Conservation (phyloP, 2,113 vertebrate species). For the Paradoxurus hermaphroditus region DNA sequence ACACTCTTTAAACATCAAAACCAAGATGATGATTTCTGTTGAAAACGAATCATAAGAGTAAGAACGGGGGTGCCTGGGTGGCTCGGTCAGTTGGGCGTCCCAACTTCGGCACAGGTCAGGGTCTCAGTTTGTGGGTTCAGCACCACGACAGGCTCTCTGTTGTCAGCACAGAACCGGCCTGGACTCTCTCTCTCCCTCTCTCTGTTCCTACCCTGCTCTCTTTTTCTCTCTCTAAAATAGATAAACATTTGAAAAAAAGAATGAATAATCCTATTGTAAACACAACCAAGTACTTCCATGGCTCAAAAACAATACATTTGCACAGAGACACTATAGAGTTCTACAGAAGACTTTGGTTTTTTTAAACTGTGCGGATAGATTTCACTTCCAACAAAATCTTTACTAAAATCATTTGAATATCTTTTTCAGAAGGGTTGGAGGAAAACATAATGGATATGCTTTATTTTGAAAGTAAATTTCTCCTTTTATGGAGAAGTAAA, state of each 20-base stretch:
- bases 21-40: neutral
- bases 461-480: slow-evolving; percentile 3
- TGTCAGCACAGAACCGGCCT: too few relatives aligned
- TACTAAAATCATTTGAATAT: neutral
- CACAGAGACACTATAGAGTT: neutral
- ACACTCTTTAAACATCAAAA: neutral
- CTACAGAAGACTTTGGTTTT: neutral
- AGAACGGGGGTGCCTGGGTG: too few relatives aligned
- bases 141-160: too few relatives aligned
- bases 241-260: neutral
- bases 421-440: neutral
- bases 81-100: too few relatives aligned
- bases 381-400: neutral
- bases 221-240: too few relatives aligned
- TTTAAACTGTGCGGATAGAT: neutral
- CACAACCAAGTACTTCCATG: neutral
- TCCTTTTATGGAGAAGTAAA: neutral
- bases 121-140: too few relatives aligned
- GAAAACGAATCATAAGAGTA: neutral
- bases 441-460: neutral
- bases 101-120: too few relatives aligned
- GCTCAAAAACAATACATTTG: neutral
- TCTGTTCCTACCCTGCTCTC: too few relatives aligned
- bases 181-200: too few relatives aligned
- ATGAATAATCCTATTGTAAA: neutral